Base-by-base conservation (phyloP, 1,140 invertebrate species). In the Anagrus nilaparvatae region DNA sequence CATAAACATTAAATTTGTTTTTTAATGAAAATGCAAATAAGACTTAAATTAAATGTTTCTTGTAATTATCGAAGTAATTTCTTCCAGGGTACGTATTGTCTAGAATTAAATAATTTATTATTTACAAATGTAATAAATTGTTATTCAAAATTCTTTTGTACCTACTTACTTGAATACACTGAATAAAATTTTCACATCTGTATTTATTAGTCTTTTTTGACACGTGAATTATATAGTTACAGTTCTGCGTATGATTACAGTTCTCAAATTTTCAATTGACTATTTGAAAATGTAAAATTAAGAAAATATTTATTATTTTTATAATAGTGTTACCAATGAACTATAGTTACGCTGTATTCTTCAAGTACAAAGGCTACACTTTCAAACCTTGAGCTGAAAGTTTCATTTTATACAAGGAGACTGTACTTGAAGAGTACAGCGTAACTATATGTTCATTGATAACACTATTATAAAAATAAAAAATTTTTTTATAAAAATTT, bases 101-200 rank as follows among this genome's bases (percentile, higher is more conserved):
- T 43, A 32, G 38, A 49, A 45, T 34, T 16, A 34, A 38, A n/a
- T 16, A 48, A 30, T 44, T 29, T 30, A 35, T 23, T 13, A 35
- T 24, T 44, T 30, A 31, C 13, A 9, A n/a, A n/a, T n/a, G n/a
- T n/a, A n/a, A n/a, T n/a, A n/a, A 34, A 33, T 40, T 19, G 8
- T 19, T 6, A 40, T 30, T 14, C 35, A 40, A 37, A 42, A 5
- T 31, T n/a, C 29, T 50, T 44, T 16, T 29, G 45, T 13, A 40
- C 40, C 9, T 32, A 43, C 41, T 41, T 45, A 49, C 48, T 49
- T 53, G 33, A 23, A 43, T 50, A 51, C 40, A 40, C 28, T 41
- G 54, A 44, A 46, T 48, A 53, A 40, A 45, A 47, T 10, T 51
- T 47, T 4, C 23, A 20, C 6, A 29, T 47, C 35, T 32, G 3